phyloP scores from a whole-genome alignment of 2,888 invertebrate genomes.

The Tanypteryx hageni region DNA sequence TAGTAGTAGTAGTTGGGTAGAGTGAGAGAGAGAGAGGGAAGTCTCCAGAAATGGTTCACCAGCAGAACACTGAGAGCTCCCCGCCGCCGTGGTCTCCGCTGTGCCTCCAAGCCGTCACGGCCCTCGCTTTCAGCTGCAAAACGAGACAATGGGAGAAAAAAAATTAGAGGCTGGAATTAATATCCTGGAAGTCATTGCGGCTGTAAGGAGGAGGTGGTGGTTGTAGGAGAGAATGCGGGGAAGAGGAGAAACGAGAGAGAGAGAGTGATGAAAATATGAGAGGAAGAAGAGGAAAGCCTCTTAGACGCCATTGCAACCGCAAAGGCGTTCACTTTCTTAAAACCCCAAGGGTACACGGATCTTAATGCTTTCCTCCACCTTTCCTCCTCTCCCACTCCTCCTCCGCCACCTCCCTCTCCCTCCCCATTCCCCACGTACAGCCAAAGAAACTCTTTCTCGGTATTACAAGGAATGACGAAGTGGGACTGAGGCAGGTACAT shows the following conservation, averaged over 20 bases:
- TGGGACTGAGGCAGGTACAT: slow-evolving; percentile 22
- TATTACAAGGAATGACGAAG: neutral
- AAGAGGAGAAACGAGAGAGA: neutral
- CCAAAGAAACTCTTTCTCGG: slow-evolving; percentile 30
- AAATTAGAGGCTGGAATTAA: slow-evolving; percentile 65
- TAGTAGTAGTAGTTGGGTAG: slow-evolving; percentile 36
- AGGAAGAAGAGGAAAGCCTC: neutral
- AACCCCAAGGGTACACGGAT: slow-evolving; percentile 33
- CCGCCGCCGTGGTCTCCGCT: slow-evolving; percentile 84
- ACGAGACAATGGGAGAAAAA: slow-evolving; percentile 69
- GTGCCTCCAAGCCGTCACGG: slow-evolving; percentile 86
- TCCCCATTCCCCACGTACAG: neutral
- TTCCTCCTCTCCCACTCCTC: neutral
- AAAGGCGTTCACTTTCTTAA: slow-evolving; percentile 43
- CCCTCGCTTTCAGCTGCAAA: slow-evolving; percentile 85
- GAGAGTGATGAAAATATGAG: neutral
- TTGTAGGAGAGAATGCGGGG: neutral
- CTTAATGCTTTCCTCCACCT: slow-evolving; percentile 17
- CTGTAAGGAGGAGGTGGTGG: neutral
- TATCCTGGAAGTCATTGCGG: neutral
- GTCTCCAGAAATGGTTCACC: slow-evolving; percentile 78
- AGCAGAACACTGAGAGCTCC: slow-evolving; percentile 88
- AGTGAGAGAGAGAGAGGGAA: slow-evolving; percentile 28
- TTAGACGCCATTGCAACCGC: slow-evolving; percentile 25
- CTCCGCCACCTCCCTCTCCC: neutral